These are phyloP conservation scores for Drosophila lowei DNA, from an alignment of 1,140 invertebrate genomes.

Conservation along the genomic window DNA sequence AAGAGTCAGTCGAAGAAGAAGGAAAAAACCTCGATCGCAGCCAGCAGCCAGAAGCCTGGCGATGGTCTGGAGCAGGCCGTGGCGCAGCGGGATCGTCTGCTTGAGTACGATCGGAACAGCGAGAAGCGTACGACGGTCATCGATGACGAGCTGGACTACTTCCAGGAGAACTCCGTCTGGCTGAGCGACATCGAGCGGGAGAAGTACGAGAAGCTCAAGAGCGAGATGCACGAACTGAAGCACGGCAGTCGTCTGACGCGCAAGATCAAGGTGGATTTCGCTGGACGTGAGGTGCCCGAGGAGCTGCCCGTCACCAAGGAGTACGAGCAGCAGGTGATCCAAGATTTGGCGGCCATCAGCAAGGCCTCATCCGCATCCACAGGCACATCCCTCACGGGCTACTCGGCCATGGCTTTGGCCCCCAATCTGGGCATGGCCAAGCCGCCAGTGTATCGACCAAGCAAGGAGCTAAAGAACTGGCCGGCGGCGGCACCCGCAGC, in stretches of 20 bases:
- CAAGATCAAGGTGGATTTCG: slow-evolving; percentile 93
- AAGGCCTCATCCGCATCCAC: slow-evolving; percentile 19
- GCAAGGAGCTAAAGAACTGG: slow-evolving; percentile 39
- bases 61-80: slow-evolving; percentile 87
- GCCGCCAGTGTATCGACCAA: slow-evolving; percentile 33
- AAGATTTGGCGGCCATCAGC: slow-evolving; percentile 75
- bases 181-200: slow-evolving; percentile 88
- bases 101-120: slow-evolving; percentile 95
- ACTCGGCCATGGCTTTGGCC: slow-evolving; percentile 41
- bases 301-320: slow-evolving; percentile 84
- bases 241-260: slow-evolving; percentile 87
- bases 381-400: slow-evolving; percentile 34
- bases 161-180: slow-evolving; percentile 91
- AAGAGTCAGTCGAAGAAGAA: slow-evolving; percentile 18
- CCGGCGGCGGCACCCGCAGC: slow-evolving; percentile 11
- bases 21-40: too few relatives aligned
- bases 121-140: slow-evolving; percentile 94
- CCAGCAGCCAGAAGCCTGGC: slow-evolving; percentile 50
- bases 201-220: slow-evolving; percentile 88
- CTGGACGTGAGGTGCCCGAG: slow-evolving; percentile 85
- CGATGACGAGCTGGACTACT: slow-evolving; percentile 98
- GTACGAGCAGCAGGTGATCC: slow-evolving; percentile 84
- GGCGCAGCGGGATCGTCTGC: slow-evolving; percentile 90
- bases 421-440: slow-evolving; percentile 52
- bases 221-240: slow-evolving; percentile 87